A percentile compares a stretch with the other conserved stretches of the same genome.
Conservation (phyloP, 2,797 vertebrate species). For the Cyclura pinguis region DNA sequence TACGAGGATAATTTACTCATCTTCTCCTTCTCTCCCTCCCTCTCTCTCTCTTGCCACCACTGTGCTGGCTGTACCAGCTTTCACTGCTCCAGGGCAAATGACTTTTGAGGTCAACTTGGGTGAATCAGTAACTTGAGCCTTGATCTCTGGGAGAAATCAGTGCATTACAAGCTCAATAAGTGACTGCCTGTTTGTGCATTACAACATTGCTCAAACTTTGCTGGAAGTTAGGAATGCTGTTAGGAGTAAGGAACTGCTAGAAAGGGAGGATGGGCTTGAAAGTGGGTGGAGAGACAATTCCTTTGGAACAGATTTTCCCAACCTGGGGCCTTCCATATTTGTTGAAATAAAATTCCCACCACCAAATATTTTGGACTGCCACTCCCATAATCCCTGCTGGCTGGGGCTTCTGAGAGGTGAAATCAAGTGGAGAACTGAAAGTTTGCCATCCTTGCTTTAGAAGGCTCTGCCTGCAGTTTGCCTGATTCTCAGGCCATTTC, state of each 20-base stretch:
- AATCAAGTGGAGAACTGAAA: too few relatives aligned
- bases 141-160: neutral
- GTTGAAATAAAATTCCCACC: neutral
- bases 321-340: neutral
- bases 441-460: neutral
- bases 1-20: neutral
- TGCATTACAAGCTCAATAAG: neutral
- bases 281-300: too few relatives aligned
- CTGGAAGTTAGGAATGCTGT: neutral
- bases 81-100: neutral
- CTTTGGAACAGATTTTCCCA: neutral
- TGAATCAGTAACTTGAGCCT: conserved; percentile 28
- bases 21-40: neutral
- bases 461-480: neutral
- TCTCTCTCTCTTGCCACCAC: neutral
- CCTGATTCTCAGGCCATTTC: neutral
- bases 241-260: neutral
- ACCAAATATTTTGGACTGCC: too few relatives aligned
- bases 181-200: neutral
- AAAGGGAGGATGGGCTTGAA: neutral
- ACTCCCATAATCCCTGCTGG: too few relatives aligned
- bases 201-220: neutral
- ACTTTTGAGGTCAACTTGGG: neutral
- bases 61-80: neutral
- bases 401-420: too few relatives aligned